These are phyloP conservation scores for Umimayanthus kanabou DNA, from an alignment of 92 coral and sea anemone genomes.

Conservation along the genomic window DNA sequence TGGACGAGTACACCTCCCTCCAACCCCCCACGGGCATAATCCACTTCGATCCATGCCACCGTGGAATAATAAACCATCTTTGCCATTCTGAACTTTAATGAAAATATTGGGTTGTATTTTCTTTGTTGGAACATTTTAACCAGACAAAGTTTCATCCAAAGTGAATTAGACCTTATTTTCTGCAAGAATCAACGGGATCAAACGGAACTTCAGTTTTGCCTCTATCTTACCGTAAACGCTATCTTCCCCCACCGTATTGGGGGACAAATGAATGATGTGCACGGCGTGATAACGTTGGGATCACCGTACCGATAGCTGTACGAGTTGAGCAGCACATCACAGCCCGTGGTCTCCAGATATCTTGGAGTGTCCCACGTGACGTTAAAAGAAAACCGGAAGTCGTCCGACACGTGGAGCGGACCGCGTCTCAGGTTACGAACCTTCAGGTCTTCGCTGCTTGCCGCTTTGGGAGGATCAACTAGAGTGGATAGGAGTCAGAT, in stretches of 20 bases:
- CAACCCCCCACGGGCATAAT: no score
- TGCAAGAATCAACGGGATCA: no score
- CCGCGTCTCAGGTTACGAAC: neutral
- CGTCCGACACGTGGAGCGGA: neutral
- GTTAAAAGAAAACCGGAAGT: constrained; percentile 2
- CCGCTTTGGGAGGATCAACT: constrained; percentile 5
- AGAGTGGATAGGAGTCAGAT: no score
- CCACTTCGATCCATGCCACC: no score
- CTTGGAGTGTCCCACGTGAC: neutral
- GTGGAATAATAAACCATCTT: no score
- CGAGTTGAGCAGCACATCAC: neutral
- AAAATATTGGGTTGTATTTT: no score
- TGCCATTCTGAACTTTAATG: no score
- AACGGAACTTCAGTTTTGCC: no score
- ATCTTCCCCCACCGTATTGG: neutral
- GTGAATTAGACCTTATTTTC: no score
- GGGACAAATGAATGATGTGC: neutral
- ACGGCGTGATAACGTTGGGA: neutral
- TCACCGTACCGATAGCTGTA: neutral
- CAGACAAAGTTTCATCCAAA: no score
- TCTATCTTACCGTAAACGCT: neutral
- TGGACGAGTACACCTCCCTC: no score
- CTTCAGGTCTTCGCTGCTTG: neutral
- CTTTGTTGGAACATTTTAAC: no score
- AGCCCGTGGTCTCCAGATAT: neutral